Percentiles rank a stretch among this genome's conserved stretches.
These are phyloP conservation scores for Gulo gulo DNA, from an alignment of 2,113 vertebrate genomes.

Conservation along the genomic window DNA sequence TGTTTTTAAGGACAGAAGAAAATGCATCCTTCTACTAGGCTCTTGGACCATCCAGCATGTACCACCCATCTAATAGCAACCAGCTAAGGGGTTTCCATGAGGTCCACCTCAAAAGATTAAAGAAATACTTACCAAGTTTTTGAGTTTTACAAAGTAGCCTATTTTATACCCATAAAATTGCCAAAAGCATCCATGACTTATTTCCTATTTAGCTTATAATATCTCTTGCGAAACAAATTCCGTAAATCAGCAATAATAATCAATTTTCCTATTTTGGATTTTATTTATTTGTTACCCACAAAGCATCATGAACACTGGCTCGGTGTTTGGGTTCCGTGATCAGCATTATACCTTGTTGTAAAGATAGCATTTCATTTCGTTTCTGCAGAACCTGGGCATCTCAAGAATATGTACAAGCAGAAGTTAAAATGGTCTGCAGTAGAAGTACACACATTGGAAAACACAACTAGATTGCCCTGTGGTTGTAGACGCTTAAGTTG, in stretches of 20 bases:
- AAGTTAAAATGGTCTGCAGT: background rate
- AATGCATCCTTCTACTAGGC: background rate
- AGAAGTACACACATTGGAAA: background rate
- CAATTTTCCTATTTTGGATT: background rate
- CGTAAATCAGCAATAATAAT: background rate
- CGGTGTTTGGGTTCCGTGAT: background rate
- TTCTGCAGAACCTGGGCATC: background rate
- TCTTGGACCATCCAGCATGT: background rate
- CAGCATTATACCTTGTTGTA: background rate
- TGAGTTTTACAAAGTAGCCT: background rate
- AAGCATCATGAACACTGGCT: background rate
- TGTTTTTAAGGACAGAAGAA: background rate
- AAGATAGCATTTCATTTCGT: fast-evolving
- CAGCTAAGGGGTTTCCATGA: no score
- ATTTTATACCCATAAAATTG: background rate
- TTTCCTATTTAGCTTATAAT: background rate
- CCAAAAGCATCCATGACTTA: background rate
- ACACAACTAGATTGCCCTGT: background rate
- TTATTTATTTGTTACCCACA: background rate
- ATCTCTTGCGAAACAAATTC: background rate
- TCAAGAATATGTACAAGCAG: background rate
- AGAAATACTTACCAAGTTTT: background rate
- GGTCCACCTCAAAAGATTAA: background rate
- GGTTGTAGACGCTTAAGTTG: background rate
- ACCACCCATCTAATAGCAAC: background rate